A percentile compares a stretch with the other conserved stretches of the same genome.
These are phyloP conservation scores for Rostratula benghalensis DNA, from an alignment of 2,113 vertebrate genomes.

Conservation along the genomic window DNA sequence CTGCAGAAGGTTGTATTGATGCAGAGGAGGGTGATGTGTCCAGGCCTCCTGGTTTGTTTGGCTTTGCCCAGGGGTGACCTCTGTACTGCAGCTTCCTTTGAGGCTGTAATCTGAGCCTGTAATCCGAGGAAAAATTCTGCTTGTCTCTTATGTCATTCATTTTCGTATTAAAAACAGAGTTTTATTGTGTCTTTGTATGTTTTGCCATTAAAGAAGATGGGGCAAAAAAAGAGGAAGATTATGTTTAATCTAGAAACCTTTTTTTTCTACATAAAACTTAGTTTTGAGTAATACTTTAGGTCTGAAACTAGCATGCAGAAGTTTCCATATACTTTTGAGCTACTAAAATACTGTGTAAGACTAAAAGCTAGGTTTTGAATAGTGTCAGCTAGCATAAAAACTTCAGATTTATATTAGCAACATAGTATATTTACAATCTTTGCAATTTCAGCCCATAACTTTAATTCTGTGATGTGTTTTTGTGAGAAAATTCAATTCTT, in stretches of 20 bases:
- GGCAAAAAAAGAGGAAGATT: background rate
- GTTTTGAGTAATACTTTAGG: background rate
- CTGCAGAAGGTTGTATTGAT: background rate
- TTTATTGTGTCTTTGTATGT: background rate
- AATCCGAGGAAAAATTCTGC: background rate
- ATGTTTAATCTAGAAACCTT: background rate
- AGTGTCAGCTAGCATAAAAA: background rate
- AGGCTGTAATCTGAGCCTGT: background rate
- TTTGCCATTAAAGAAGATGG: background rate
- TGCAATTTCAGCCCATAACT: background rate
- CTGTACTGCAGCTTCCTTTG: background rate
- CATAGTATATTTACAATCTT: rapidly evolving
- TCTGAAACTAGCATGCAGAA: background rate
- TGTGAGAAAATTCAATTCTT: background rate
- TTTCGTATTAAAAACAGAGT: background rate
- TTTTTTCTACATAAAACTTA: background rate
- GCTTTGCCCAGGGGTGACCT: background rate
- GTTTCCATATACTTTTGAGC: background rate
- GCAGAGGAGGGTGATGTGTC: background rate
- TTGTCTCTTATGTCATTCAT: background rate
- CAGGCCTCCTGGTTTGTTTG: background rate
- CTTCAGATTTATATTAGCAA: background rate
- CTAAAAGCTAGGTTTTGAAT: background rate
- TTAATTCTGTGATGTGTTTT: background rate
- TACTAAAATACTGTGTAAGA: background rate